Percentiles rank a stretch among this genome's conserved stretches.
Conservation (phyloP, 2,797 vertebrate species). For the Sphenodon punctatus region DNA sequence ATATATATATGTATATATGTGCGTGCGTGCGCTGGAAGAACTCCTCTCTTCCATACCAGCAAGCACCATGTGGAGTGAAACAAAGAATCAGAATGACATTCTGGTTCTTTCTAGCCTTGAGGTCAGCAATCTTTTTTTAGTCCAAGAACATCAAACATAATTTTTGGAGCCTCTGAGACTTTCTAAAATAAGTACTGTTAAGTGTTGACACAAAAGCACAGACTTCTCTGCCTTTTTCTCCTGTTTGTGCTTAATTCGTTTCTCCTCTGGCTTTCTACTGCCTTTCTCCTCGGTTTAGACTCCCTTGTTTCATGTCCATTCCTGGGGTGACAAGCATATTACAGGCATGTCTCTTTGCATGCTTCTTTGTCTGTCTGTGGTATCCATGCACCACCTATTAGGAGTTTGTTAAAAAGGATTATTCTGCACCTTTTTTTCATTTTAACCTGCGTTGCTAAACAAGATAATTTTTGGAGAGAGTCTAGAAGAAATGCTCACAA, state of each 20-base stretch:
- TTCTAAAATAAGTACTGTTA: neutral
- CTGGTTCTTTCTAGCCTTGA: neutral
- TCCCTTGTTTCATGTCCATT: too few species aligned
- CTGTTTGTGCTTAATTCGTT: too few species aligned
- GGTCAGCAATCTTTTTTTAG: too few species aligned
- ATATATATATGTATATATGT: too few species aligned
- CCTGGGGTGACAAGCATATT: too few species aligned
- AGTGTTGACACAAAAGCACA: neutral
- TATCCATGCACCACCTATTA: neutral
- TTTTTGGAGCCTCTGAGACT: neutral
- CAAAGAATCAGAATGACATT: neutral
- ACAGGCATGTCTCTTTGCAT: neutral
- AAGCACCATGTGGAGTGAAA: neutral
- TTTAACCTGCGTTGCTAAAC: neutral
- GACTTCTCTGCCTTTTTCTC: neutral
- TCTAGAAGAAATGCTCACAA: accelerated
- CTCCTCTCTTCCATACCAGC: neutral
- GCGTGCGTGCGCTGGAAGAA: slow-evolving; percentile 5
- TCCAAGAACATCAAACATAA: too few species aligned
- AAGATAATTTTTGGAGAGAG: accelerated
- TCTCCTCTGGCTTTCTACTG: too few species aligned
- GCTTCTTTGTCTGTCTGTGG: accelerated
- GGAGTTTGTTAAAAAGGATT: neutral
- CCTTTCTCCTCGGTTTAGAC: too few species aligned
- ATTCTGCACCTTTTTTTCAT: neutral